phyloP scores from a whole-genome alignment of 2,888 invertebrate species.

The Oeneis ivallda region DNA sequence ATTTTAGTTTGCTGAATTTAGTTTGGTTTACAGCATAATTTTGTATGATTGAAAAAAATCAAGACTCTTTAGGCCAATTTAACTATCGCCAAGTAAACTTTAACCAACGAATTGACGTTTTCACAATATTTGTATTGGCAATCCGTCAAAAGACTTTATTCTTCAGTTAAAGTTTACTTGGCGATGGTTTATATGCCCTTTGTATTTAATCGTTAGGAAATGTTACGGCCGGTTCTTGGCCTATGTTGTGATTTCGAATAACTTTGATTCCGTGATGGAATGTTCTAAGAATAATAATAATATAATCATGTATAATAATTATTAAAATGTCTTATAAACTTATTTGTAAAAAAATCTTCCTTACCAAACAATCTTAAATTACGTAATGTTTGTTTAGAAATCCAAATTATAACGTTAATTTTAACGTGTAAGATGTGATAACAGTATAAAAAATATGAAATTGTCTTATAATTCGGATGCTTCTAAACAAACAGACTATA shows the following conservation, averaged over 20 bases:
- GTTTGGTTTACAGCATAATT: not conserved
- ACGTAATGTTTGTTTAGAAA: not conserved
- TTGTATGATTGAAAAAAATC: not conserved
- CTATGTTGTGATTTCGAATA: slow-evolving; percentile 18
- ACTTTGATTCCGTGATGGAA: slow-evolving; percentile 1
- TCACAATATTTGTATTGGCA: no score
- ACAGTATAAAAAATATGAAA: not conserved
- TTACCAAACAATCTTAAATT: not conserved
- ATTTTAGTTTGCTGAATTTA: not conserved
- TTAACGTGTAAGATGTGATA: no score
- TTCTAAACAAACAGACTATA: slow-evolving; percentile 23
- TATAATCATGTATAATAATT: slow-evolving; percentile 13
- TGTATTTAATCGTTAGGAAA: slow-evolving; percentile 34
- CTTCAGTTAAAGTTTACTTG: no score
- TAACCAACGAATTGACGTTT: no score
- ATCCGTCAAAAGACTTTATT: no score
- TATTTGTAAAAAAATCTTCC: slow-evolving; percentile 17
- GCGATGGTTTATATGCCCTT: not conserved
- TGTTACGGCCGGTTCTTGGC: slow-evolving; percentile 5
- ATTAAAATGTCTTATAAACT: slow-evolving; percentile 3
- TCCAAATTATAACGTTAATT: not conserved
- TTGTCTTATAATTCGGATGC: not conserved
- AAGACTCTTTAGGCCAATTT: no score
- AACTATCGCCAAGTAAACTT: no score
- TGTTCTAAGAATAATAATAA: slow-evolving; percentile 4